Evolutionary conservation across 2,797 vertebrate genomes (phyloP), one percentile per base, ranked within the genome.

Genomic region (Girardinus metallicus): DNA sequence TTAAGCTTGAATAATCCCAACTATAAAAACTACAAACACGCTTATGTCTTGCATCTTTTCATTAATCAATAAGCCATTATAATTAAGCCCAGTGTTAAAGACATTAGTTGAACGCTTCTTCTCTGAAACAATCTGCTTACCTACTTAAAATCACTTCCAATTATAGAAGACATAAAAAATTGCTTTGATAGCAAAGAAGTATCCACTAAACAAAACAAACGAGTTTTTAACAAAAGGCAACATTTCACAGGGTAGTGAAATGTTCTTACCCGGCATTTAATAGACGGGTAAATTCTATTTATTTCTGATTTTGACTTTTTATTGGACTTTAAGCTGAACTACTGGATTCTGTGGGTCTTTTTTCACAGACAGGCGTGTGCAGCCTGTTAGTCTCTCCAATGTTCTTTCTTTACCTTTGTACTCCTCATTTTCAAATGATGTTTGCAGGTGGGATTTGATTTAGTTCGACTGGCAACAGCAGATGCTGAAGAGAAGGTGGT

Each of bases 401-500:
- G 83, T 84, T 83, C 70, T 79, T 36, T 60, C 43, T 39, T 70
- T 84, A 78, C 70, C n/a, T 64, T 46, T 49, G 55, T 82, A 76
- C 64, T 74, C 47, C 83, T 90, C 49, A 71, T 84, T 87, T 49
- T 79, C 73, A 88, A 89, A 82, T 49, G 79, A 43, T 74, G 74
- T 90, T 89, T 88, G 71, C 81, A 86, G 83, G 73, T 41, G 2
- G 44, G 46, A 93, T 88, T 80, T 57, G 82, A 92, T 95, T 94
- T 87, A 31, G 75, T 87, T 81, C 88, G 80, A 92, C 88, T 88
- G 82, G 81, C 82, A 81, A 87, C 86, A 77, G 43, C 84, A 84
- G 79, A 62, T 76, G 72, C 57, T 83, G 71, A 73, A 49, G 13
- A 64, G 57, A 64, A 74, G 78, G 86, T 90, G 89, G 92, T 93